Conservation (phyloP, 64 coral and sea anemone genomes). For the Actinia tenebrosa region DNA sequence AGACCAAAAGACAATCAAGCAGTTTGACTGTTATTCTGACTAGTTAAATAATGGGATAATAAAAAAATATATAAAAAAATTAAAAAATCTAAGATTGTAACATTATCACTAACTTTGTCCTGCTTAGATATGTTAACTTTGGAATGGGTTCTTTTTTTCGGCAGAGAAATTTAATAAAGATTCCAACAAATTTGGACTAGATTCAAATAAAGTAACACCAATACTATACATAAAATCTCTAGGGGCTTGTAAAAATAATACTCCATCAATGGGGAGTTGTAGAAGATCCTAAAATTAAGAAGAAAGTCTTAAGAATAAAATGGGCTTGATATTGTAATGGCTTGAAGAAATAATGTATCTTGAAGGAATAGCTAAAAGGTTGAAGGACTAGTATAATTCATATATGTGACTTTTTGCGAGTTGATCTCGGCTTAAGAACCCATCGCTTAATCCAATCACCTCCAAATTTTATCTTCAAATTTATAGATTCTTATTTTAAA, state of each 20-base stretch:
- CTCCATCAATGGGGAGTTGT: neutral
- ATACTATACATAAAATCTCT: neutral
- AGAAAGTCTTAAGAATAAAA: neutral
- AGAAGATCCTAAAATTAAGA: neutral
- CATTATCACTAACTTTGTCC: neutral
- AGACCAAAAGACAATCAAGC: too few species aligned
- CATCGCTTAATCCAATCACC: conserved; percentile 15
- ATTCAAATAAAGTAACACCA: neutral
- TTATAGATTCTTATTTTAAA: neutral
- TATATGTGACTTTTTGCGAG: neutral
- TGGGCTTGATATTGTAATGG: neutral
- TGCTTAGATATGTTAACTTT: neutral
- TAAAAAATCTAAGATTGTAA: neutral
- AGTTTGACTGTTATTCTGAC: too few species aligned
- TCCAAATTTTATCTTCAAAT: neutral
- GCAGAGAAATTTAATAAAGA: neutral
- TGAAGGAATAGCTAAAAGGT: neutral
- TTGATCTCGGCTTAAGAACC: conserved; percentile 8
- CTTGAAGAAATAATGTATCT: neutral
- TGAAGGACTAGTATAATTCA: neutral
- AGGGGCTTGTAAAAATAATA: neutral
- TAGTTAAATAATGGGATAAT: too few species aligned
- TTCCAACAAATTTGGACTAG: neutral
- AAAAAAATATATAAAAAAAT: neutral
- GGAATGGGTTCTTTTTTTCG: neutral